These are phyloP conservation scores for Dicaeum eximium DNA, from an alignment of 2,113 vertebrate genomes.

Conservation along the genomic window DNA sequence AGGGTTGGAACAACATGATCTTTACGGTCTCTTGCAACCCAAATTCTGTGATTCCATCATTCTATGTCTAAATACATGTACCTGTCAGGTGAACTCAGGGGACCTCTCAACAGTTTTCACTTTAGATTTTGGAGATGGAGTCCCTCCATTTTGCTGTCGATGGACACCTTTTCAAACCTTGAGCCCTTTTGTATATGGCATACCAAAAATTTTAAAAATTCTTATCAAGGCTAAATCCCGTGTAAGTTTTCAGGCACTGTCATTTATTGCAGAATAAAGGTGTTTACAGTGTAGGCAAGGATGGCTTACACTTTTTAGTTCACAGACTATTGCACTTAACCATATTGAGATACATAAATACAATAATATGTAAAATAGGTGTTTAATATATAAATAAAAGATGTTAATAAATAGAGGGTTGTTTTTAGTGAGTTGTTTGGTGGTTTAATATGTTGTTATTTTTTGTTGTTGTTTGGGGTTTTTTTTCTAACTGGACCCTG, in stretches of 20 bases:
- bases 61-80: fast-evolving
- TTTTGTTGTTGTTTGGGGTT: neutral
- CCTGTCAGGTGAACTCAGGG: neutral
- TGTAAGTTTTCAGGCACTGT: neutral
- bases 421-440: neutral
- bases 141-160: neutral
- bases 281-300: neutral
- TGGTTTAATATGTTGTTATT: neutral
- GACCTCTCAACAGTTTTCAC: neutral
- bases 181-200: neutral
- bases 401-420: neutral
- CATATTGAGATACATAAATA: neutral
- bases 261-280: neutral
- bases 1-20: fast-evolving
- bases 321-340: neutral
- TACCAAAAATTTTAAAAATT: neutral
- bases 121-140: neutral
- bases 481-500: neutral
- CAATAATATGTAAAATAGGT: neutral
- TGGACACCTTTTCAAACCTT: neutral
- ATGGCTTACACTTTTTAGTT: neutral
- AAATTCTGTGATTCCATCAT: neutral
- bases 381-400: neutral
- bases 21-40: neutral
- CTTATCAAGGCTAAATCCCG: neutral